Base-by-base conservation (phyloP, 2,888 invertebrate genomes). In the Acheta domesticus region DNA sequence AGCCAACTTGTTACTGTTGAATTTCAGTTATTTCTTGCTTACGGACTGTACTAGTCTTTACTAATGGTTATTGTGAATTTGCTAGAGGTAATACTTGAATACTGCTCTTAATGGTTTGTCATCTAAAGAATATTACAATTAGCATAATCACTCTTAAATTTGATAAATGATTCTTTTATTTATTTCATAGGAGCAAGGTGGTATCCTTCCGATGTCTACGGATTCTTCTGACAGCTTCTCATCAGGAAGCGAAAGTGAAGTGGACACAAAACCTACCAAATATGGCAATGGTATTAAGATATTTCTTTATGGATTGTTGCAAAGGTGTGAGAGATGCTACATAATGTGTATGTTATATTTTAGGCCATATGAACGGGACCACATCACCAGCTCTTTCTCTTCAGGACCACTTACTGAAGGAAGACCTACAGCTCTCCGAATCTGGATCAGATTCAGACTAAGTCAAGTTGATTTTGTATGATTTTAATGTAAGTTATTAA, bases 341-440 rank as follows among this genome's bases (percentile, higher is more conserved):
- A 23, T 23, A 23, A 23, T 2, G 23, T 23, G 3, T 23, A 3
- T 75, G 62, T 80, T 77, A 81, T 77, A 80, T 84, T 85, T 50
- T 80, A 87, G 87, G 86, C 82, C 84, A 86, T 81, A 81, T 84
- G 49, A 87, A 86, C 81, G 86, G 85, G 76, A 84, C 84, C 79
- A 84, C 84, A 23, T 86, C 86, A 76, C 84, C 85, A 16, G 83
- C 86, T 79, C 83, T 86, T 79, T 84, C 89, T 62, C 87, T 91
- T 85, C 90, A 91, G 20, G 89, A 90, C 84, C 92, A 93, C 87
- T 78, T 93, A 81, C 89, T 96, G 84, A 93, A 92, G 85, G 94
- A 94, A 85, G 96, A 96, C 87, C 90, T 96, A 85, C 93, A 94
- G 89, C 90, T 96, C 85, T 96, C 95, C 78, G 94, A 94, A 88